Conservation (phyloP, 2,113 vertebrate genomes). For the Chlamydotis undulata region DNA sequence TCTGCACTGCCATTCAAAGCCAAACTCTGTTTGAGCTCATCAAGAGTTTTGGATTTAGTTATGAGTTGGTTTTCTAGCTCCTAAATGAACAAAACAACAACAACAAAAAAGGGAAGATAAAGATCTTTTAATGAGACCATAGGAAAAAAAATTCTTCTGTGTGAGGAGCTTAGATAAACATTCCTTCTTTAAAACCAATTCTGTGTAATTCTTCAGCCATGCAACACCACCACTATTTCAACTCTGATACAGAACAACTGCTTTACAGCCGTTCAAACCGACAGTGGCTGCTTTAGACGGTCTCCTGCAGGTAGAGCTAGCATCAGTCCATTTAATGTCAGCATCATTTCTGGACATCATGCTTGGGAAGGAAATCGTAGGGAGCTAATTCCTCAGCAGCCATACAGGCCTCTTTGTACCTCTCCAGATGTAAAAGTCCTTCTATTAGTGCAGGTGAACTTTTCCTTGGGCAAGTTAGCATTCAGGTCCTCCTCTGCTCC, state of each 20-base stretch:
- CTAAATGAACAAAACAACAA: slow-evolving; percentile 49
- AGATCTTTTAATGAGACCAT: neutral
- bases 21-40: slow-evolving; percentile 71
- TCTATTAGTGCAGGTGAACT: neutral
- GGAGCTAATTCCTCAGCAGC: neutral
- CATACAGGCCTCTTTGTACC: neutral
- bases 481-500: neutral
- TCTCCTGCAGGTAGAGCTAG: neutral
- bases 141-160: neutral
- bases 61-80: slow-evolving; percentile 78
- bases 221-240: neutral
- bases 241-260: neutral
- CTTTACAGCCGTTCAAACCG: neutral
- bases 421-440: neutral
- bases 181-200: neutral
- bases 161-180: neutral
- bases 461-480: neutral
- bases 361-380: neutral
- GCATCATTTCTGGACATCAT: neutral
- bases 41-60: slow-evolving; percentile 73
- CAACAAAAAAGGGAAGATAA: neutral
- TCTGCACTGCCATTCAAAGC: neutral
- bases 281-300: neutral
- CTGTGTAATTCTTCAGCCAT: neutral
- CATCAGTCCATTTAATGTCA: neutral